phyloP scores from a whole-genome alignment of 2,888 invertebrate genomes.

The Chironomus tentans region DNA sequence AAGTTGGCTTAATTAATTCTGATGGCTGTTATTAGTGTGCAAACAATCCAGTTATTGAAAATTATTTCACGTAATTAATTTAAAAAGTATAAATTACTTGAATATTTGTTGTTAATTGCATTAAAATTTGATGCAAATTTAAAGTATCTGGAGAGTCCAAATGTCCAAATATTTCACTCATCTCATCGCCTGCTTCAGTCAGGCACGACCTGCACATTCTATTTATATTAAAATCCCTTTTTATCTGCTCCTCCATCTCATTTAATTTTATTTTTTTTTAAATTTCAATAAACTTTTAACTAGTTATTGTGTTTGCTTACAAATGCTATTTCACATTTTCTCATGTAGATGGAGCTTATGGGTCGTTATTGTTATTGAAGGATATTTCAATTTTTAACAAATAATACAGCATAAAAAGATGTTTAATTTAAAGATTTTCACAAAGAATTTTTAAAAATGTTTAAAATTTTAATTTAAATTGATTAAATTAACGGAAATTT shows the following conservation, averaged over 20 bases:
- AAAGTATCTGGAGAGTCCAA: neutral
- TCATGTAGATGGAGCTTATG: neutral
- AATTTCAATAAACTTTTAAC: neutral
- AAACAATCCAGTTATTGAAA: neutral
- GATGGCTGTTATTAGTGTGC: neutral
- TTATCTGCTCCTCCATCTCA: conserved; percentile 16
- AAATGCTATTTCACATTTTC: neutral
- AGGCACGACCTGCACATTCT: conserved; percentile 22
- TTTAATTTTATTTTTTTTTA: neutral
- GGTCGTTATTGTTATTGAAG: neutral
- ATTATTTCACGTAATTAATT: neutral
- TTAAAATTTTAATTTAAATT: too few species aligned
- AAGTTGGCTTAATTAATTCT: neutral
- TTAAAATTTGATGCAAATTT: conserved; percentile 9
- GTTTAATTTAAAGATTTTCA: too few species aligned
- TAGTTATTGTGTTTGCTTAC: conserved; percentile 6
- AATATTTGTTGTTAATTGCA: conserved; percentile 13
- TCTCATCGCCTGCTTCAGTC: conserved; percentile 14
- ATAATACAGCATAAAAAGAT: neutral
- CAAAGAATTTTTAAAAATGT: too few species aligned
- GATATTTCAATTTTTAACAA: neutral
- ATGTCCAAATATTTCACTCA: conserved; percentile 13
- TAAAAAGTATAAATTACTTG: conserved; percentile 6
- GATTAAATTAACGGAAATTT: too few species aligned
- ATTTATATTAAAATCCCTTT: conserved; percentile 15